Percentiles rank a stretch among this genome's conserved stretches.
Evolutionary conservation across 1,140 invertebrate species (phyloP).

Genomic region (Drosophila lini): DNA sequence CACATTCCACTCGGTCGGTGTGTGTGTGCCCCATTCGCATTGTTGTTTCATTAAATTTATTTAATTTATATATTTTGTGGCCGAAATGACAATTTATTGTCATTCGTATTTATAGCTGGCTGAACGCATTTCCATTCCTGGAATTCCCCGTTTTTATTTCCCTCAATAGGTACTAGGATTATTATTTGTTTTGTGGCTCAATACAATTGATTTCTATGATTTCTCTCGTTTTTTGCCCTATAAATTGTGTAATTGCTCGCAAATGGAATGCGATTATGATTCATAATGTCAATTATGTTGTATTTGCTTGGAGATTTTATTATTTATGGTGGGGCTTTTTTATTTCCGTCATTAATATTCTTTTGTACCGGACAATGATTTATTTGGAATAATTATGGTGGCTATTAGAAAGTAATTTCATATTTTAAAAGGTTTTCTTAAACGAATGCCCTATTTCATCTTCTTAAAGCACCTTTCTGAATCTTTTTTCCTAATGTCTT

Average conservation of each 20-base stretch:
- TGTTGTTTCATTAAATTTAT: slow-evolving; percentile 68
- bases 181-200: slow-evolving; percentile 47
- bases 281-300: slow-evolving; percentile 42
- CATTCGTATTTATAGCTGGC: slow-evolving; percentile 67
- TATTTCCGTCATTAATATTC: neutral
- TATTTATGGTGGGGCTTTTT: slow-evolving; percentile 20
- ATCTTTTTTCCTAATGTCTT: neutral
- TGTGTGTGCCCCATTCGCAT: neutral
- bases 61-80: slow-evolving; percentile 70
- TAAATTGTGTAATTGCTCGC: slow-evolving; percentile 57
- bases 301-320: slow-evolving; percentile 34
- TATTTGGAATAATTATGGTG: neutral
- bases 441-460: neutral
- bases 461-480: too few species aligned
- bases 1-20: slow-evolving; percentile 16
- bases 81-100: slow-evolving; percentile 73
- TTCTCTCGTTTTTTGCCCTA: slow-evolving; percentile 24
- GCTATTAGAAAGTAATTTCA: neutral
- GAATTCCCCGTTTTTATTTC: slow-evolving; percentile 25
- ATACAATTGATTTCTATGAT: slow-evolving; percentile 44
- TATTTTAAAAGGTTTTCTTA: neutral
- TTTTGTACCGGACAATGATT: slow-evolving; percentile 3
- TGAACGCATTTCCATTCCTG: slow-evolving; percentile 28
- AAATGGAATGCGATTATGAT: slow-evolving; percentile 46
- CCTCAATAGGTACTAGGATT: slow-evolving; percentile 24